Base-by-base conservation (phyloP, 2,888 invertebrate genomes). In the Cerastis rubricosa region DNA sequence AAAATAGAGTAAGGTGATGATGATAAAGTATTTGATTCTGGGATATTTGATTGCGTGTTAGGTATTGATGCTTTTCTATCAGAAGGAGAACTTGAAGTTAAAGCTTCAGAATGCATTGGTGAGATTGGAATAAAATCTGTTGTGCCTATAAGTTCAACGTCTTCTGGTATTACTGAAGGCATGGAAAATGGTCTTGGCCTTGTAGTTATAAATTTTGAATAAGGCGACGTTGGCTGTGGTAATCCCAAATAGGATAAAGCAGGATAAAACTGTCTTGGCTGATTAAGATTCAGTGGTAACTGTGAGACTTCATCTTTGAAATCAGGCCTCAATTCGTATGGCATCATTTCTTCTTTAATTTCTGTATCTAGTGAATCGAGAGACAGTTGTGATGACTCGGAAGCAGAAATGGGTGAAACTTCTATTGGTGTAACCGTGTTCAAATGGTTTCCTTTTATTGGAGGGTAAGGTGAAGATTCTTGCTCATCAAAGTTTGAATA, bases 401-500 rank as follows among this genome's bases (percentile, higher is more conserved):
- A 12, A 0, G 7, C 0, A 40, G 63, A n/a, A 25, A 25, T 40
- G 1, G 14, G 17, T 54, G 57, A 29, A 8, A 57, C 7, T 49
- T 49, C 17, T 25, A 25, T 2, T 35, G 65, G 65, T 12, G 25
- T 49, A n/a, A 1, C 40, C 17, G 5, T 19, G 7, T 61, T 49
- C 6, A 66, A 0, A n/a, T 19, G 2, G n/a, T 45, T 72, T 8
- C 9, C 19, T 40, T 40, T 71, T 19, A 25, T 11, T 57, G 65
- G n/a, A 25, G 45, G 17, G 0, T 35, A 12, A 1, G 49, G 22
- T 22, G 35, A 1, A 59, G 65, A 12, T 45, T 59, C 51, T 64
- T 19, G 1, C 49, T 25, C 14, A 17, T 80, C n/a, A 80, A 49
- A 66, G 43, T 66, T 74, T 45, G 59, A 61, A 66, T 73, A 14